Evolutionary conservation across 2,113 vertebrate genomes (phyloP).

Genomic region (Hippocampus comes): DNA sequence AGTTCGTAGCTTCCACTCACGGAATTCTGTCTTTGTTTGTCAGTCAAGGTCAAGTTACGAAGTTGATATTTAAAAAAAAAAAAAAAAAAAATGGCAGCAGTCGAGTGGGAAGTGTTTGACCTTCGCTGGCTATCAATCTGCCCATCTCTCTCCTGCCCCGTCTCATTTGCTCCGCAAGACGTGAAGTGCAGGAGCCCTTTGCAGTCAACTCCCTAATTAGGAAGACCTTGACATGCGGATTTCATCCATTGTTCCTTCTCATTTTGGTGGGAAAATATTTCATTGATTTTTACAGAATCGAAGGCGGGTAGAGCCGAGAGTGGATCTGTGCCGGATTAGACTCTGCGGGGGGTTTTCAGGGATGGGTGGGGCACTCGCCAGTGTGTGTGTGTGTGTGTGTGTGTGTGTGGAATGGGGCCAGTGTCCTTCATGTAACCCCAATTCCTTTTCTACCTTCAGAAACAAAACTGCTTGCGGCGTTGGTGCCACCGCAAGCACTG

Average conservation of each 20-base stretch:
- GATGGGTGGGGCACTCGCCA: slow-evolving; percentile 34
- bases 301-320: slow-evolving; percentile 57
- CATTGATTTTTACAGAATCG: slow-evolving; percentile 71
- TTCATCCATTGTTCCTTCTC: slow-evolving; percentile 63
- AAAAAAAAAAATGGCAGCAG: slow-evolving; percentile 8
- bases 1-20: slow-evolving; percentile 30
- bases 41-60: slow-evolving; percentile 51
- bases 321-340: slow-evolving; percentile 72
- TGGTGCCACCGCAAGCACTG: slow-evolving; percentile 7
- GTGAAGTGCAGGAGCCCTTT: slow-evolving; percentile 55
- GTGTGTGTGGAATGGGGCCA: slow-evolving; percentile 1
- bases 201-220: slow-evolving; percentile 72
- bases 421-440: slow-evolving; percentile 38
- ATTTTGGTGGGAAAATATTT: slow-evolving; percentile 80
- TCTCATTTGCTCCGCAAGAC: slow-evolving; percentile 35
- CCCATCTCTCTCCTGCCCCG: slow-evolving; percentile 19
- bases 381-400: slow-evolving; percentile 12
- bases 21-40: slow-evolving; percentile 22
- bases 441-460: slow-evolving; percentile 32
- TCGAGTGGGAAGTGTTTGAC: slow-evolving; percentile 49
- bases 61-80: slow-evolving; percentile 39
- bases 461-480: slow-evolving; percentile 45
- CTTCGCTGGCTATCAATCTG: slow-evolving; percentile 48
- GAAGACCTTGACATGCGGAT: slow-evolving; percentile 61
- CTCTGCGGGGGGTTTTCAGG: slow-evolving; percentile 63